Evolutionary conservation across 2,888 invertebrate genomes (phyloP).

Genomic region (Xestia xanthographa): DNA sequence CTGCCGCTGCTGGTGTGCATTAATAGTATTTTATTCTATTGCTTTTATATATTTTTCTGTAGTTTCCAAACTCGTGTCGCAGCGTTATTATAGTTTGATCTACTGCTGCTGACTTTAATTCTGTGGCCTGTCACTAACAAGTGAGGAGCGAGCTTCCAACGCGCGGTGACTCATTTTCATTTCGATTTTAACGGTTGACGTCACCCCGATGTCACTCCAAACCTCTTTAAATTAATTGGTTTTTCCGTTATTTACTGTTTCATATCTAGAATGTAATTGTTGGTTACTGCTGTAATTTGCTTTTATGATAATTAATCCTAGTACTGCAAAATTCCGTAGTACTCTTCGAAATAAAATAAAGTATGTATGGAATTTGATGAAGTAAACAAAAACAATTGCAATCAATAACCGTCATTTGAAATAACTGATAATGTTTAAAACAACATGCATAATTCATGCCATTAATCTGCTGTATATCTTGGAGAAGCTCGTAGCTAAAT

Average conservation of each 20-base stretch:
- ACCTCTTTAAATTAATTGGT: constrained; percentile 63
- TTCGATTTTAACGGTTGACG: constrained; percentile 70
- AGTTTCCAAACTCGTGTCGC: not conserved
- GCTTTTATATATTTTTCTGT: not conserved
- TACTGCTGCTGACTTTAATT: constrained; percentile 23
- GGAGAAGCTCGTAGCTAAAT: not conserved
- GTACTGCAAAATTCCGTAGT: not conserved
- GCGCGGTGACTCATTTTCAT: constrained; percentile 69
- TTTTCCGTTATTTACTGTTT: constrained; percentile 50
- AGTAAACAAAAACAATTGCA: not conserved
- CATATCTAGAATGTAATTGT: constrained; percentile 30
- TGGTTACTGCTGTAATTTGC: constrained; percentile 22
- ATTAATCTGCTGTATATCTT: not conserved
- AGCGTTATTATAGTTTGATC: constrained; percentile 1
- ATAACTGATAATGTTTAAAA: not conserved
- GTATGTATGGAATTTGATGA: not conserved
- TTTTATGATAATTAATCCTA: constrained; percentile 7
- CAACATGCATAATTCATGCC: not conserved
- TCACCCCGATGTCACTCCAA: constrained; percentile 61
- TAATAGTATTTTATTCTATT: not conserved
- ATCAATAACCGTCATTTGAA: not conserved
- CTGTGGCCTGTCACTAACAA: constrained; percentile 67
- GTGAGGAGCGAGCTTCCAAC: constrained; percentile 55
- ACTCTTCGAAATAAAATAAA: not conserved
- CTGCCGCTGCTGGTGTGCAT: not conserved